Evolutionary conservation across 2,113 vertebrate species (phyloP).

Genomic region (Tympanuchus pallidicinctus): DNA sequence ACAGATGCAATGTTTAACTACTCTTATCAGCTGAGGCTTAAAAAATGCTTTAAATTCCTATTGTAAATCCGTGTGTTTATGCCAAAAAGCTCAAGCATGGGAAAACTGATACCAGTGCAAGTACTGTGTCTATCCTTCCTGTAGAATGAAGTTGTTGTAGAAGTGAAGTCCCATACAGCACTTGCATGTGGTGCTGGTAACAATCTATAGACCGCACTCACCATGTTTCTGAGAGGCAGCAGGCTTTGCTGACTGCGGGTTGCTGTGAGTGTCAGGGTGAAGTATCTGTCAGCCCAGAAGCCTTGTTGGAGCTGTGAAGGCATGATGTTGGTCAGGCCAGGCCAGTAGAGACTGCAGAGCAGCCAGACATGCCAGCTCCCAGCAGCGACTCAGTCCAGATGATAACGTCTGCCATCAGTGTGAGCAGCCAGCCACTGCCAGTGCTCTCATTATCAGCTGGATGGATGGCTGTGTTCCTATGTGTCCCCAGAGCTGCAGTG

Average conservation of each 20-base stretch:
- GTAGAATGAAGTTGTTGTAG: background rate
- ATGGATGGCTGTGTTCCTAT: background rate
- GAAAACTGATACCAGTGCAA: background rate
- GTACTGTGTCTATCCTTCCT: background rate
- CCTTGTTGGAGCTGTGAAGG: background rate
- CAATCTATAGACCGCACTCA: accelerated
- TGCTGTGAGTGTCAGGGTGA: background rate
- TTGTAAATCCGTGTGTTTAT: background rate
- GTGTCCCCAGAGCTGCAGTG: background rate
- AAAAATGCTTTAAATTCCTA: background rate
- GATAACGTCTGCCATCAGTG: background rate
- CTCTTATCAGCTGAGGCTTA: background rate
- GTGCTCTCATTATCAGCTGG: background rate
- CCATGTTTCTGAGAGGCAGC: background rate
- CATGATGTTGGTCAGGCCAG: background rate
- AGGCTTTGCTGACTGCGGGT: background rate
- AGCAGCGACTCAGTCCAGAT: background rate
- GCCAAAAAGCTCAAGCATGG: background rate
- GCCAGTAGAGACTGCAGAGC: background rate
- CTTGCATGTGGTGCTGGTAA: background rate
- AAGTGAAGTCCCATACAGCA: background rate
- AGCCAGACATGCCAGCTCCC: background rate
- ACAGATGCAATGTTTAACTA: background rate
- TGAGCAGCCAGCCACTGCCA: background rate
- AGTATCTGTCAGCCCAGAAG: background rate